Percentiles rank a stretch among this genome's conserved stretches.
These are phyloP conservation scores for Caenorhabditis sp. DNA, from an alignment of 2,888 invertebrate species.

Conservation along the genomic window DNA sequence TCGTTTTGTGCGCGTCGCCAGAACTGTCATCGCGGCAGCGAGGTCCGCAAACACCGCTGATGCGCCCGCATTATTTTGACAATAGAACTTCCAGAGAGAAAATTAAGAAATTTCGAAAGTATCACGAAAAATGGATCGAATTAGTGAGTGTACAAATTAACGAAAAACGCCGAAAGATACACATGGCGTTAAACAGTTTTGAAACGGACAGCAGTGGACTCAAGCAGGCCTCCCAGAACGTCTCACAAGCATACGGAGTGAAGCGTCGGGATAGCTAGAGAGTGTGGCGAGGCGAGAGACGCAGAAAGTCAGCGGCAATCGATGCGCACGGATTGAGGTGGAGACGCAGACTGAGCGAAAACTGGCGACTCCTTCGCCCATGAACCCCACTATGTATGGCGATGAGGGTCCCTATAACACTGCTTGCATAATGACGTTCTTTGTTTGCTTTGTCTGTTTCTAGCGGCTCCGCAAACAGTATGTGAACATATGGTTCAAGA, in stretches of 20 bases:
- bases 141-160: slow-evolving; percentile 10
- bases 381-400: slow-evolving; percentile 26
- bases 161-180: background rate
- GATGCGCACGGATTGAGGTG: slow-evolving; percentile 24
- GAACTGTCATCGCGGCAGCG: no score
- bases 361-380: slow-evolving; percentile 26
- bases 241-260: slow-evolving; percentile 52
- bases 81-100: no score
- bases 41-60: no score
- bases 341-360: slow-evolving; percentile 47
- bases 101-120: no score
- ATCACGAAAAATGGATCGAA: background rate
- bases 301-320: slow-evolving; percentile 41
- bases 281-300: slow-evolving; percentile 10
- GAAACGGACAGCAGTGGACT: slow-evolving; percentile 27
- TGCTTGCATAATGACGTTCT: slow-evolving; percentile 46
- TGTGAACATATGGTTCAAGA: slow-evolving; percentile 30
- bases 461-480: slow-evolving; percentile 26
- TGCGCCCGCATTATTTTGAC: no score
- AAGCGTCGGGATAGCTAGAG: slow-evolving; percentile 35
- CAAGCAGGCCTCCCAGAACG: slow-evolving; percentile 33
- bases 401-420: slow-evolving; percentile 22
- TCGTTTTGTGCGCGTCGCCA: no score
- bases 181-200: slow-evolving; percentile 15
- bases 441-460: slow-evolving; percentile 50